Conservation (phyloP, 2,113 vertebrate genomes). For the Okapia johnstoni region DNA sequence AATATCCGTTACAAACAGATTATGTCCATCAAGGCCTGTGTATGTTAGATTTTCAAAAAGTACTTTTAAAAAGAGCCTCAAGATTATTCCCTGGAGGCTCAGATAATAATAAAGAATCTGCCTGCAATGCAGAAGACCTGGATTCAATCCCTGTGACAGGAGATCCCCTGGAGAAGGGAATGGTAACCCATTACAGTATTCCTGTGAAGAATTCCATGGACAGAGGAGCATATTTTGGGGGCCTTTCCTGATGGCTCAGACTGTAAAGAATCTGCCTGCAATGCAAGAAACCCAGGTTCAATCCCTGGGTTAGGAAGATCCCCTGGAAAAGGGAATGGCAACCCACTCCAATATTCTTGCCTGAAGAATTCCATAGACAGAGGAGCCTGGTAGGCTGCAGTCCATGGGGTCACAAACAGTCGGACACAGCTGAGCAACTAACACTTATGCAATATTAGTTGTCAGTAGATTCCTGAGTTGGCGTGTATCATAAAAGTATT, state of each 20-base stretch:
- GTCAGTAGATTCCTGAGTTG: neutral
- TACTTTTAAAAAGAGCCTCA: neutral
- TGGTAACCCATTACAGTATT: neutral
- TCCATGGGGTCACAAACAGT: neutral
- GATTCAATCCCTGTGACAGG: neutral
- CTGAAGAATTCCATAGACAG: neutral
- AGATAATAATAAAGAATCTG: neutral
- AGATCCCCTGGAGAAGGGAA: neutral
- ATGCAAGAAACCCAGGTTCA: neutral
- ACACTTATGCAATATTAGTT: neutral
- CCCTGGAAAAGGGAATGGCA: neutral
- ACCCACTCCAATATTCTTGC: neutral
- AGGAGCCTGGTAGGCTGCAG: neutral
- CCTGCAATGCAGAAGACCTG: neutral
- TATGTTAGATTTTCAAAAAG: neutral
- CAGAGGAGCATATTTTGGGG: neutral
- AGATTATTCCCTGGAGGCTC: neutral
- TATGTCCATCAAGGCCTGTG: neutral
- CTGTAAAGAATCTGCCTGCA: neutral
- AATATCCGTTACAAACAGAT: neutral
- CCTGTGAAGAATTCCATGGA: neutral
- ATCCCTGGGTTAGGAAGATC: neutral
- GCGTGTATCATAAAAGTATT: neutral
- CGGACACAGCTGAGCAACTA: neutral
- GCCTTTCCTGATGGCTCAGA: neutral